These are phyloP conservation scores for Petrosia ficiformis DNA, from an alignment of 37 sponge, comb jelly and placozoan species.

Conservation along the genomic window DNA sequence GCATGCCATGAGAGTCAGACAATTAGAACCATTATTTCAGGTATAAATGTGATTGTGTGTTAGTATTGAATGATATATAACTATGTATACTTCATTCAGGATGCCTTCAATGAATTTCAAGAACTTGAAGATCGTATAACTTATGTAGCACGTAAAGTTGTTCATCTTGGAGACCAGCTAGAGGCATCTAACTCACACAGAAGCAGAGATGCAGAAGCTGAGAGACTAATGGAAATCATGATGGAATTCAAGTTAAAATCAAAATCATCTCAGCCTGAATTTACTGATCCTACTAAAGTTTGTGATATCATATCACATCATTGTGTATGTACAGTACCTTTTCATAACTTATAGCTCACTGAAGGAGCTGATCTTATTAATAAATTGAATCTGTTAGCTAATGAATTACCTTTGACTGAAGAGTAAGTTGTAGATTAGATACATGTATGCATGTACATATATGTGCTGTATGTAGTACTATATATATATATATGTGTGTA, in stretches of 20 bases:
- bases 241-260: conserved; percentile 53
- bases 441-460: not conserved
- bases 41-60: conserved; percentile 10
- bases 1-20: conserved; percentile 33
- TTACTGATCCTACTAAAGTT: conserved; percentile 64
- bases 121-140: conserved; percentile 79
- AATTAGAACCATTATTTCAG: conserved; percentile 41
- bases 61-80: not conserved
- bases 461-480: no score
- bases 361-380: conserved; percentile 78
- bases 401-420: conserved; percentile 46
- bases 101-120: conserved; percentile 69
- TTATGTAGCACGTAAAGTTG: conserved; percentile 86
- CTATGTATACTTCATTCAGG: conserved; percentile 23
- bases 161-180: conserved; percentile 95
- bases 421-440: conserved; percentile 20
- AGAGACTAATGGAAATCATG: conserved; percentile 61
- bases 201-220: conserved; percentile 62
- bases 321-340: conserved; percentile 2
- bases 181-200: conserved; percentile 77
- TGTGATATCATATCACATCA: not conserved
- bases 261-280: conserved; percentile 31
- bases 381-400: conserved; percentile 62
- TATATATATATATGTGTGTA: no score
- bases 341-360: conserved; percentile 64